A percentile compares a stretch with the other conserved stretches of the same genome.
Evolutionary conservation across 1,140 invertebrate genomes (phyloP).

Genomic region (Tetragnatha versicolor): DNA sequence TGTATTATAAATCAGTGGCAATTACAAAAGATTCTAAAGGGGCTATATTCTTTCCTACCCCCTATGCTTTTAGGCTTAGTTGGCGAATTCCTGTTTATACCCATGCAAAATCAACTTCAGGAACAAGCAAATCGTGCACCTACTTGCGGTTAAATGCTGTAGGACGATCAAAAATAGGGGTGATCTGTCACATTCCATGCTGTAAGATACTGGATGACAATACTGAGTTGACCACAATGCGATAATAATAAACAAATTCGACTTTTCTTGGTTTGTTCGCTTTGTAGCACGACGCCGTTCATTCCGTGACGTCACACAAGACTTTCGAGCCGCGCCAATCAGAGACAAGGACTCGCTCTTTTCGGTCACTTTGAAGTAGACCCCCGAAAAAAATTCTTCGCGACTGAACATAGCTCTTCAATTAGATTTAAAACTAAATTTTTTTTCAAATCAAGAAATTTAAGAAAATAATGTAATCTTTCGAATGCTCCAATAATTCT

Average conservation of each 20-base stretch:
- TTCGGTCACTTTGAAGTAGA: constrained; percentile 44
- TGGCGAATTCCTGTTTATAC: constrained; percentile 15
- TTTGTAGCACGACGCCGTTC: constrained; percentile 35
- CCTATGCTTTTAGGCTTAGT: constrained; percentile 19
- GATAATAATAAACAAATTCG: constrained; percentile 35
- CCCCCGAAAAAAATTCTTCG: not conserved
- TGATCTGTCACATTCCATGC: constrained; percentile 34
- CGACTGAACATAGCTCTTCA: not conserved
- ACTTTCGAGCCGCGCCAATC: constrained; percentile 37
- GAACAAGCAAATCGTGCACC: too few species aligned
- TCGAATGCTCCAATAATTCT: too few species aligned
- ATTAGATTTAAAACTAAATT: not conserved
- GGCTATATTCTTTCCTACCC: too few species aligned
- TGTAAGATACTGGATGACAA: not conserved
- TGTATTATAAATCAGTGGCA: too few species aligned
- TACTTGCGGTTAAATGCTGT: too few species aligned
- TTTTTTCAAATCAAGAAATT: too few species aligned
- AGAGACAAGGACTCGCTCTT: constrained; percentile 31
- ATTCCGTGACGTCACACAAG: constrained; percentile 28
- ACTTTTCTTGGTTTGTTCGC: constrained; percentile 20
- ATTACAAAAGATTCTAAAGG: too few species aligned
- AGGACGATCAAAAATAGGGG: not conserved
- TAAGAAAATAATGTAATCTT: too few species aligned
- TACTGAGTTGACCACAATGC: constrained; percentile 11
- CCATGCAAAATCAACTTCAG: constrained; percentile 1